phyloP scores from a whole-genome alignment of 1,140 invertebrate species.

The Cardiocondyla obscurior region DNA sequence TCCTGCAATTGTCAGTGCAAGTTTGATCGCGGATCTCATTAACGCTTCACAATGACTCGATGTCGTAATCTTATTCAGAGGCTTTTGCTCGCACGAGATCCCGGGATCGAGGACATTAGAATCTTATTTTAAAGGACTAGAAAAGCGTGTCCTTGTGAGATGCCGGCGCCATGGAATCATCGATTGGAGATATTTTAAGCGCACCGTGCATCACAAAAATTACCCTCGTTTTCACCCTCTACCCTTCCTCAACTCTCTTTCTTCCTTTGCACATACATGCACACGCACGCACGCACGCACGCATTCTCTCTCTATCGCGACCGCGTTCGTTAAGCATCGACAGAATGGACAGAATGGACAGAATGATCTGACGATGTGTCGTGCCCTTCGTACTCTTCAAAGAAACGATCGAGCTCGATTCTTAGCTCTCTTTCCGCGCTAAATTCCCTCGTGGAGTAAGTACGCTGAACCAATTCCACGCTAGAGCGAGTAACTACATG shows the following conservation, averaged over 20 bases:
- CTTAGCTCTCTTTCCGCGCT: conserved; percentile 32
- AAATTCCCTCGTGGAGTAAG: conserved; percentile 62
- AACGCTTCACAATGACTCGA: not conserved
- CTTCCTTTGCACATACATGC: too few species aligned
- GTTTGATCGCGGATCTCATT: not conserved
- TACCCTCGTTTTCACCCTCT: not conserved
- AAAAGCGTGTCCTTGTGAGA: not conserved
- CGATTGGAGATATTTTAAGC: not conserved
- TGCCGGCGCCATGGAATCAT: too few species aligned
- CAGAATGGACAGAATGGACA: not conserved
- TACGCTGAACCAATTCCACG: conserved; percentile 75
- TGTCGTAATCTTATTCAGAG: not conserved
- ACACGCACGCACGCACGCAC: too few species aligned
- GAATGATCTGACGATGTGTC: too few species aligned
- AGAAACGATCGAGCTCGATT: not conserved
- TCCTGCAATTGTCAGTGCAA: not conserved
- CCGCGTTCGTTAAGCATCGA: conserved; percentile 3
- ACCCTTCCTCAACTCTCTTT: not conserved
- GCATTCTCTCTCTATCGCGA: not conserved
- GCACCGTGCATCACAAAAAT: not conserved
- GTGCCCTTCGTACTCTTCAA: not conserved
- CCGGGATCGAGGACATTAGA: not conserved
- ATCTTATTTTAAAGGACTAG: not conserved
- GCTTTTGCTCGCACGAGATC: too few species aligned
- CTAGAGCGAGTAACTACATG: conserved; percentile 65